phyloP scores from a whole-genome alignment of 1,140 invertebrate genomes.

The Galendromus occidentalis region DNA sequence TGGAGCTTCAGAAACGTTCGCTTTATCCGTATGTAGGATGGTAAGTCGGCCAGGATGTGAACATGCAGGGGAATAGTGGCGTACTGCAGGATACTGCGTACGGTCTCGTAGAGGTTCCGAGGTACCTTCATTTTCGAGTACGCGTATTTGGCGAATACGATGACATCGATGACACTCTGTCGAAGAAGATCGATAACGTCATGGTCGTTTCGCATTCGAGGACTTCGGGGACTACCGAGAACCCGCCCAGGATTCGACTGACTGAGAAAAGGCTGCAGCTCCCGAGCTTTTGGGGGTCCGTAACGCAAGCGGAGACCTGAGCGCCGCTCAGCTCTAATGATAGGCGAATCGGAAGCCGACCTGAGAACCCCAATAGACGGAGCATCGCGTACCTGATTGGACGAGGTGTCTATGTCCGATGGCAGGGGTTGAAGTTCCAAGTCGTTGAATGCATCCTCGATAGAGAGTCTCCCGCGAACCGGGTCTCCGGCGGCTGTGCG shows the following conservation, averaged over 20 bases:
- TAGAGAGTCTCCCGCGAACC: neutral
- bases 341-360: too few relatives aligned
- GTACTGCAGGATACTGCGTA: slow-evolving; percentile 13
- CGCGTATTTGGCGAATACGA: slow-evolving; percentile 17
- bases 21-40: slow-evolving; percentile 8
- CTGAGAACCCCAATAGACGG: too few relatives aligned
- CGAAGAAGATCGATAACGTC: too few relatives aligned
- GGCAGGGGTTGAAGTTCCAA: neutral
- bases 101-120: slow-evolving; percentile 10
- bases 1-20: slow-evolving; percentile 14
- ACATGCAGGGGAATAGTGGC: slow-evolving; percentile 12
- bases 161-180: slow-evolving; percentile 14
- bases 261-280: too few relatives aligned
- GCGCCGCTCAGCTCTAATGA: too few relatives aligned
- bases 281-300: too few relatives aligned
- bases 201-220: too few relatives aligned
- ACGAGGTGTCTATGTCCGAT: neutral
- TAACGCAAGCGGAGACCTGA: too few relatives aligned
- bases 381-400: neutral
- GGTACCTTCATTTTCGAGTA: slow-evolving; percentile 18
- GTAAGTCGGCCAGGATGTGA: slow-evolving; percentile 15
- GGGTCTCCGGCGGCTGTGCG: too few relatives aligned
- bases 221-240: too few relatives aligned
- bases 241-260: too few relatives aligned
- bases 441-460: neutral